These are phyloP conservation scores for Drosophila engyochracea DNA, from an alignment of 2,888 invertebrate genomes.

Conservation along the genomic window DNA sequence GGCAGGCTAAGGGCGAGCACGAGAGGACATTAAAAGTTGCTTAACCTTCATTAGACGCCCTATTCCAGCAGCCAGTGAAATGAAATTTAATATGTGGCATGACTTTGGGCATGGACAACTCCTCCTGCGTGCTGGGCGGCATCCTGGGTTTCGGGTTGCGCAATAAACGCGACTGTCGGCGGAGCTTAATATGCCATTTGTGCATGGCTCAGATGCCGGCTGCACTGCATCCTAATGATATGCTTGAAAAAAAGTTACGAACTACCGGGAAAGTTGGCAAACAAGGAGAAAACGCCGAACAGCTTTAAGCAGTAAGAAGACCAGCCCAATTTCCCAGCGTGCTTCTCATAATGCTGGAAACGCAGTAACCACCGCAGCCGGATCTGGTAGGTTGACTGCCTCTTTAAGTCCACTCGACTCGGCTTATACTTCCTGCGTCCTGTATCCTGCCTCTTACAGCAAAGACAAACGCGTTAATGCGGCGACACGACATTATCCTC, in stretches of 20 bases:
- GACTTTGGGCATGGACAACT: constrained; percentile 32
- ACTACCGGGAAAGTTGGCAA: constrained; percentile 73
- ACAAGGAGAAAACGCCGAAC: constrained; percentile 32
- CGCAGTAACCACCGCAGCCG: constrained; percentile 9
- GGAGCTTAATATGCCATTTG: constrained; percentile 75
- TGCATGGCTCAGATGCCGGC: constrained; percentile 51
- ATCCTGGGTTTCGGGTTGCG: constrained; percentile 45
- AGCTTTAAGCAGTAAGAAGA: constrained; percentile 61
- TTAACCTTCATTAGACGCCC: constrained; percentile 78
- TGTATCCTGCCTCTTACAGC: neutral
- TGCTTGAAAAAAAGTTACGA: constrained; percentile 64
- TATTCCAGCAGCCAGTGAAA: constrained; percentile 60
- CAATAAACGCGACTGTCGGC: constrained; percentile 60
- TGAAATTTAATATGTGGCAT: constrained; percentile 78
- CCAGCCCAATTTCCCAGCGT: constrained; percentile 63
- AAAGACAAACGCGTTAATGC: constrained; percentile 55
- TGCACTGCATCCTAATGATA: constrained; percentile 76
- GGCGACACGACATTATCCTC: constrained; percentile 72
- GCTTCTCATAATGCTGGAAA: constrained; percentile 50
- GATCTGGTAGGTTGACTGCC: constrained; percentile 14
- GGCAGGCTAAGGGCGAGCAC: constrained; percentile 26
- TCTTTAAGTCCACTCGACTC: constrained; percentile 11
- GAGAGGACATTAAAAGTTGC: constrained; percentile 78
- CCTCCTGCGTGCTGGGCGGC: neutral
- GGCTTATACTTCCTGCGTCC: constrained; percentile 21